Evolutionary conservation across 2,888 invertebrate species (phyloP), one percentile per base, ranked within the genome.

Genomic region (Catocala fraxini): DNA sequence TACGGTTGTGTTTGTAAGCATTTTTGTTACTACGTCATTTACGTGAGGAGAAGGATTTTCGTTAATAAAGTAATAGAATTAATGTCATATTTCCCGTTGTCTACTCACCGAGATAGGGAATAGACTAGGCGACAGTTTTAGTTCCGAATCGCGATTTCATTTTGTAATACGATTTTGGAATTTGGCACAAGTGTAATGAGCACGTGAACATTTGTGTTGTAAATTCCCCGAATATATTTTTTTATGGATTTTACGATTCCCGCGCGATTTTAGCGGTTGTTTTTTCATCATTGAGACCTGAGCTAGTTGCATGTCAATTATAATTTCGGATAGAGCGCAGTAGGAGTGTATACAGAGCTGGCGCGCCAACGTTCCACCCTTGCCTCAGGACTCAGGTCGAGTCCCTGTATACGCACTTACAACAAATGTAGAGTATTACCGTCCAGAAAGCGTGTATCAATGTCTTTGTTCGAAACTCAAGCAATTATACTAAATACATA

Each of bases 1-100:
- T 81, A 87, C 59, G 90, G 89, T 91, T 91, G 90, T 90, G 87
- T 89, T 87, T 87, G 85, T 87, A 82, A 81, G 84, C 84, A 83
- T 87, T 85, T 89, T 90, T 89, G 86, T 89, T 90, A 87, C 83
- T 81, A 85, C 81, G 84, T 85, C 82, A 80, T 86, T 87, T 86
- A 85, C 71, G 78, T 79, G 86, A 87, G 80, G 78, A 85, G 81
- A 79, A 82, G 75, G 71, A 80, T 88, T 89, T 90, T 85, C 81
- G 89, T 89, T 89, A 76, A 76, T 76, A 79, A 77, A 71, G 79
- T 80, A 80, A 80, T 81, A 76, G 73, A 71, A 75, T 79, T 81
- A 81, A 81, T 81, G 84, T 85, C 82, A 78, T 82, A 55, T 55
- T 42, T 83, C 80, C 78, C 71, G 73, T 75, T 79, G 81, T 84